These are phyloP conservation scores for Corvus moneduloides DNA, from an alignment of 2,113 vertebrate species.

Conservation along the genomic window DNA sequence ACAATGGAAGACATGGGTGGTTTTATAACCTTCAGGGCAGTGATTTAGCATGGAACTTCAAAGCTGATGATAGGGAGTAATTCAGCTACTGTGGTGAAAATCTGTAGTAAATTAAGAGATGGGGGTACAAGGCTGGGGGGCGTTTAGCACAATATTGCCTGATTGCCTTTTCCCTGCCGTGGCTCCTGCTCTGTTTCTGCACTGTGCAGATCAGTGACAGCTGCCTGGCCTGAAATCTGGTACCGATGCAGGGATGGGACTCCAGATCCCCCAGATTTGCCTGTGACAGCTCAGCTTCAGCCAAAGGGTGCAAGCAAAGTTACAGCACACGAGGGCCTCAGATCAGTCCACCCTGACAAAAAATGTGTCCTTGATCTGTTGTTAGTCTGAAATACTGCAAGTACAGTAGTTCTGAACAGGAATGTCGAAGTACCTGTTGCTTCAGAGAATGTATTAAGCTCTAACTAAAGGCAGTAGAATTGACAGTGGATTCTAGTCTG, in stretches of 20 bases:
- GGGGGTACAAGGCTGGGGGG: neutral
- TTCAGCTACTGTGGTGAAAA: neutral
- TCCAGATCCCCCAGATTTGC: fast-evolving
- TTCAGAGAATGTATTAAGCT: neutral
- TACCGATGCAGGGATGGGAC: neutral
- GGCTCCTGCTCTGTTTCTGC: neutral
- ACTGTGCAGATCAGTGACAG: neutral
- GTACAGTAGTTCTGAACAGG: neutral
- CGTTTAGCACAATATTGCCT: neutral
- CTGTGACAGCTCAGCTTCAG: neutral
- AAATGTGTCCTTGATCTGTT: neutral
- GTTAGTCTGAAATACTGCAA: neutral
- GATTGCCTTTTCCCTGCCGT: neutral
- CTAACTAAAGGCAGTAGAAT: neutral
- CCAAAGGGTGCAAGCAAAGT: neutral
- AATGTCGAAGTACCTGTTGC: neutral
- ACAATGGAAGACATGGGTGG: neutral
- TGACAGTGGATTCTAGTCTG: neutral
- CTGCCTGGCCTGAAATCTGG: neutral
- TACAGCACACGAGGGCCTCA: neutral
- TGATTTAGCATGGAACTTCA: neutral
- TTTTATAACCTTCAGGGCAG: neutral
- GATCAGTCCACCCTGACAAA: too few relatives aligned
- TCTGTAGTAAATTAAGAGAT: neutral
- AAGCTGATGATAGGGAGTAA: neutral